phyloP scores from a whole-genome alignment of 2,113 vertebrate species.

The Halcyon senegalensis region DNA sequence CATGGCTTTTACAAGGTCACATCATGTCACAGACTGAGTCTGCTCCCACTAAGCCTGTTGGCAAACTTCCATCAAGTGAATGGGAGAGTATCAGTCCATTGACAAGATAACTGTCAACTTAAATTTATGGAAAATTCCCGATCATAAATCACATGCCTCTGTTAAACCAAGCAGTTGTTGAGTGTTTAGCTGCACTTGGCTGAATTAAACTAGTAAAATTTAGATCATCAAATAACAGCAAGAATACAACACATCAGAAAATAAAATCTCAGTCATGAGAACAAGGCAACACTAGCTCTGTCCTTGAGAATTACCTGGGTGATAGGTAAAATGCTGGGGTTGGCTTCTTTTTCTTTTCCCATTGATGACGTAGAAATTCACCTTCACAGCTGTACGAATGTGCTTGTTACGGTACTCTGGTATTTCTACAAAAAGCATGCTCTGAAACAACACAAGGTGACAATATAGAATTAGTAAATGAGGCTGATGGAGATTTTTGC shows the following conservation, averaged over 20 bases:
- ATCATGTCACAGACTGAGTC: background rate
- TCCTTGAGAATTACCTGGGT: slow-evolving; percentile 81
- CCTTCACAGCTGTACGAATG: slow-evolving; percentile 85
- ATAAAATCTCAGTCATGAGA: background rate
- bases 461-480: background rate
- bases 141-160: background rate
- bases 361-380: slow-evolving; percentile 96
- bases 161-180: background rate
- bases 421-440: slow-evolving; percentile 94
- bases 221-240: background rate
- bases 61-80: background rate
- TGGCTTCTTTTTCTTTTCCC: slow-evolving; percentile 97
- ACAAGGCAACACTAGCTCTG: background rate
- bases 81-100: background rate
- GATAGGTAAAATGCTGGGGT: slow-evolving; percentile 93
- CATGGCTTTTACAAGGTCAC: slow-evolving; percentile 12
- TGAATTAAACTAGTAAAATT: background rate
- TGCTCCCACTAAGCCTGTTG: background rate
- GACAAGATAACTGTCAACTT: background rate
- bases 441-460: slow-evolving; percentile 75
- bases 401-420: slow-evolving; percentile 90
- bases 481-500: fast-evolving
- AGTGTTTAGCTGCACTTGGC: background rate
- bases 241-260: background rate
- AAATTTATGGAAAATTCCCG: background rate